These are phyloP conservation scores for Colletes collaris DNA, from an alignment of 2,888 invertebrate genomes.

Conservation along the genomic window DNA sequence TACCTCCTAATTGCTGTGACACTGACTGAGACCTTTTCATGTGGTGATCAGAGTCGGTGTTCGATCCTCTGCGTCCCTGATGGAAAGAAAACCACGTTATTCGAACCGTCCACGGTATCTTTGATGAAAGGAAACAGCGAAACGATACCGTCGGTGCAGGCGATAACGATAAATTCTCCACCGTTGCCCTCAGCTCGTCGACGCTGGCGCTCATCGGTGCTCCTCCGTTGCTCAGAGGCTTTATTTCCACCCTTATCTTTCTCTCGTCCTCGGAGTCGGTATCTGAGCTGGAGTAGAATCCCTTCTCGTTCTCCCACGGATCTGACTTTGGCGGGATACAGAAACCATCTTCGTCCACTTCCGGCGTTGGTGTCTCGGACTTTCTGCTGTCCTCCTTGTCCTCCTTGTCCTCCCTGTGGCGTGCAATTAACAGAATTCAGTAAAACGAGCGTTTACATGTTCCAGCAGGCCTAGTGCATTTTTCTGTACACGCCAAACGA, in stretches of 20 bases:
- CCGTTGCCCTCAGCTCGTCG: conserved; percentile 95
- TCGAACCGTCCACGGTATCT: too few species aligned
- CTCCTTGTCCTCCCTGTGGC: conserved; percentile 89
- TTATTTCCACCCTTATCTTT: conserved; percentile 97
- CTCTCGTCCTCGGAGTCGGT: conserved; percentile 94
- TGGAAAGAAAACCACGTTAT: conserved; percentile 10
- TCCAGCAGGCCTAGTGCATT: conserved; percentile 75
- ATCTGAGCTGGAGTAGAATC: conserved; percentile 95
- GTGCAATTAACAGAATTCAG: conserved; percentile 30
- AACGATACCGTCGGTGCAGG: conserved; percentile 88
- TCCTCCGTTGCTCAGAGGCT: conserved; percentile 95
- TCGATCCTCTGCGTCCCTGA: conserved; percentile 88
- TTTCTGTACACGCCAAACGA: conserved; percentile 3
- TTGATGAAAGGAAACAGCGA: too few species aligned
- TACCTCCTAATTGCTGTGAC: conserved; percentile 89
- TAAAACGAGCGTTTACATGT: conserved; percentile 12
- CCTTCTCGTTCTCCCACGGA: conserved; percentile 90
- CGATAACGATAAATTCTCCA: conserved; percentile 94
- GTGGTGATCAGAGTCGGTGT: conserved; percentile 86
- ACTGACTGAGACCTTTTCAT: conserved; percentile 90
- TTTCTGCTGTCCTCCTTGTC: conserved; percentile 85
- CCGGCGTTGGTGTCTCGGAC: conserved; percentile 86
- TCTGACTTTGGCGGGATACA: conserved; percentile 94
- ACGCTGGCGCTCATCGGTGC: conserved; percentile 97
- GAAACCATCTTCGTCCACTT: conserved; percentile 97